Percentiles rank a stretch among this genome's conserved stretches.
phyloP scores from a whole-genome alignment of 1,140 invertebrate species.

The Hypsibius dujardini region DNA sequence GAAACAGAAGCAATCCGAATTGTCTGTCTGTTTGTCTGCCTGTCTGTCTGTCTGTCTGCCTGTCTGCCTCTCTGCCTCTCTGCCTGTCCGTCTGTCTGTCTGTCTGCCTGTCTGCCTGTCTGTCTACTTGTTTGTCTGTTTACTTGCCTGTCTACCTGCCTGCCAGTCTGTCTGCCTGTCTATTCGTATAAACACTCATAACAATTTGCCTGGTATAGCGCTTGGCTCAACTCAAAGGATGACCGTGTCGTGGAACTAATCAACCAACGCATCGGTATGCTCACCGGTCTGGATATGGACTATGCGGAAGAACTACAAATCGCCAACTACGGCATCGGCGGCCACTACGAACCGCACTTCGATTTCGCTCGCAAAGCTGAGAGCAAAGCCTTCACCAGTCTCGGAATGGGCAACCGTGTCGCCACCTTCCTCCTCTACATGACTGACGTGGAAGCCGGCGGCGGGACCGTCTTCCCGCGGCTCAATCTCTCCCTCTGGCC shows the following conservation, averaged over 20 bases:
- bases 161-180: no score
- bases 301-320: slow-evolving; percentile 68
- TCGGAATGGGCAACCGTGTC: slow-evolving; percentile 73
- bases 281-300: slow-evolving; percentile 62
- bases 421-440: slow-evolving; percentile 85
- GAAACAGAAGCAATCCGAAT: no score
- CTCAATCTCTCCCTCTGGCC: slow-evolving; percentile 66
- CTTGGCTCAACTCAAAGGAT: slow-evolving; percentile 26
- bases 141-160: no score
- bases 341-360: slow-evolving; percentile 36
- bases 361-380: slow-evolving; percentile 59
- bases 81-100: no score
- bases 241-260: slow-evolving; percentile 25
- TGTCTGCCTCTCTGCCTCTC: no score
- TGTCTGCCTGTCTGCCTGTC: no score
- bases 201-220: slow-evolving; percentile 21
- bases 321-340: slow-evolving; percentile 36
- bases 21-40: no score
- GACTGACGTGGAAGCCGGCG: slow-evolving; percentile 83
- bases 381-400: slow-evolving; percentile 65
- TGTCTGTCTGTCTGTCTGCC: no score
- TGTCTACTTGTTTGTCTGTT: no score
- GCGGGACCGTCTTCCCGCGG: slow-evolving; percentile 80
- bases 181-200: not conserved
- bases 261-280: slow-evolving; percentile 29